Evolutionary conservation across 1,140 invertebrate genomes (phyloP), one percentile per base, ranked within the genome.

Genomic region (Drosophila burlai): DNA sequence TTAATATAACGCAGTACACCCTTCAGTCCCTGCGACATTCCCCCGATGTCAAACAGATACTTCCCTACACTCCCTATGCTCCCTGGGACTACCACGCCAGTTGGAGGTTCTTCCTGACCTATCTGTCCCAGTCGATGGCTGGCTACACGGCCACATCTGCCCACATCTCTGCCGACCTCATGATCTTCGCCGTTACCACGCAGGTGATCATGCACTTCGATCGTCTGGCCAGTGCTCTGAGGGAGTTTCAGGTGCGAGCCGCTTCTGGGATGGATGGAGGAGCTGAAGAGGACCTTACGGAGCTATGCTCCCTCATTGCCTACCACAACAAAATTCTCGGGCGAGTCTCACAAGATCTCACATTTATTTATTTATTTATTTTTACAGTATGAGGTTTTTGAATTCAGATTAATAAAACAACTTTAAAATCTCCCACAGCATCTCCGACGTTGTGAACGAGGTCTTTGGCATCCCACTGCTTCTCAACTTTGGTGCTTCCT

Each of bases 191-290:
- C 2, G 63, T 83, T 31, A 64, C 73, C 13, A 81, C 73, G 40
- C 90, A 92, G 66, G 61, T 80, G 3, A 68, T 83, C 7, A 92
- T 92, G 90, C 89, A 91, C 54, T 91, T 79, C 26, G 71, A 91
- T 9, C 68, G 74, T 29, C 16, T 91, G 3, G 58, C 74, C 16
- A 58, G 36, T 10, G 26, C 31, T 9, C 47, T 86, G 1, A 24
- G 36, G 11, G 45, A 69, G 16, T 52, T 86, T n/a, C 6, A 58
- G 16, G 26, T 76, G 7, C 29, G 66, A 13, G 11, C 40, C 0
- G n/a, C 34, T 2, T 16, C 31, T 11, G 42, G 7, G 18, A n/a
- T 1, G 1, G 16, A 21, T 4, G 9, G 1, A 1, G 58, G 47
- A 11, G 50, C 40, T 13, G 18, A 34, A 0, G 24, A 72, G 13